These are phyloP conservation scores for Bombus fervidus DNA, from an alignment of 1,140 invertebrate species.

Conservation along the genomic window DNA sequence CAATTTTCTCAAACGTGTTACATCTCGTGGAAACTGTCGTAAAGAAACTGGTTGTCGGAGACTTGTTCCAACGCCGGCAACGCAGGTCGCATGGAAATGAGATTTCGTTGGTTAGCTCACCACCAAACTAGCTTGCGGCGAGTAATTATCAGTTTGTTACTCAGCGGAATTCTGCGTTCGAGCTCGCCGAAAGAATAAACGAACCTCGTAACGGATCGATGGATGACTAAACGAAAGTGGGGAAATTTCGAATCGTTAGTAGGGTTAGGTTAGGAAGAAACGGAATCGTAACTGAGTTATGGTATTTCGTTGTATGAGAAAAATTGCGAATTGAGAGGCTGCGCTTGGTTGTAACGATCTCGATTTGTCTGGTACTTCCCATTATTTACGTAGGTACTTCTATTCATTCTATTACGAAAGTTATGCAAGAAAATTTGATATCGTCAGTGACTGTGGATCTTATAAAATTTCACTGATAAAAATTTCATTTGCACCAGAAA, in stretches of 20 bases:
- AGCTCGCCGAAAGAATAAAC: background rate
- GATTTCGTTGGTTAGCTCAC: conserved; percentile 58
- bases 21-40: background rate
- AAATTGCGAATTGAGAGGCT: background rate
- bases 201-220: background rate
- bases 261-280: background rate
- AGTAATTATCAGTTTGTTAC: conserved; percentile 72
- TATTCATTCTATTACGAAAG: background rate
- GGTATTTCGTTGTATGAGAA: background rate
- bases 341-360: background rate
- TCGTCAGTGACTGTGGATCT: no score
- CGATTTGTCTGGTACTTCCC: background rate
- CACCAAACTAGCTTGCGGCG: conserved; percentile 48
- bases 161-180: background rate
- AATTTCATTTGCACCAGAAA: no score
- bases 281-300: background rate
- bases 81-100: conserved; percentile 65
- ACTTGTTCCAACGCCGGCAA: background rate
- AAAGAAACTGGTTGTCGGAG: background rate
- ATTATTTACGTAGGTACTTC: background rate
- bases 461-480: no score
- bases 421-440: no score
- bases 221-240: background rate
- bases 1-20: conserved; percentile 58
- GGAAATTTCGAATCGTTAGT: background rate